Percentiles rank a stretch among this genome's conserved stretches.
Conservation (phyloP, 2,113 vertebrate species). For the Aptenodytes patagonicus region DNA sequence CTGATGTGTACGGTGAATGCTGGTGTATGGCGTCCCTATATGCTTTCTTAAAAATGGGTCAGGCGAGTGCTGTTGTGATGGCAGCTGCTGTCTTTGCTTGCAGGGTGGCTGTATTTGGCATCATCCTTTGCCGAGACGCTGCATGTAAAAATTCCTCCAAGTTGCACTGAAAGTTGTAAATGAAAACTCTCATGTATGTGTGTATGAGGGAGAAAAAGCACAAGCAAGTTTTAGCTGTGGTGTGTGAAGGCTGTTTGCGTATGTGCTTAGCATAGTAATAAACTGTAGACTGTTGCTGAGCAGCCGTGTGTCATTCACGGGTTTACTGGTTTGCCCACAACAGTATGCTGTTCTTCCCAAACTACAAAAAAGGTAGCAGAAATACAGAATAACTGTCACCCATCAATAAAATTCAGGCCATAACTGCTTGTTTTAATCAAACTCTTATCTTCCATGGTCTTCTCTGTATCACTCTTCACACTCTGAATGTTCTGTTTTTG, state of each 20-base stretch:
- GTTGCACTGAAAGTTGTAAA: neutral
- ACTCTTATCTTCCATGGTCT: neutral
- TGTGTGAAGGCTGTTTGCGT: neutral
- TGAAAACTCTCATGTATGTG: neutral
- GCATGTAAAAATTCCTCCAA: neutral
- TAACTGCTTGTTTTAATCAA: neutral
- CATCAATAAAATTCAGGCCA: neutral
- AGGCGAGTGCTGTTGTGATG: neutral
- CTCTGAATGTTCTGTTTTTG: neutral
- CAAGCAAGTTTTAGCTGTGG: neutral
- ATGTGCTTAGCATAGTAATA: accelerated
- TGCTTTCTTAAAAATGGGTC: neutral
- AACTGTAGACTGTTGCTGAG: neutral
- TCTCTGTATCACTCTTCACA: neutral
- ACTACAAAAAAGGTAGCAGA: neutral
- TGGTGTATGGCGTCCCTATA: neutral
- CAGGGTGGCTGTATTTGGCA: neutral
- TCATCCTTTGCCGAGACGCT: neutral
- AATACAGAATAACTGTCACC: neutral
- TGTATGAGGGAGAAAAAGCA: neutral
- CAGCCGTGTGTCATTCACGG: neutral
- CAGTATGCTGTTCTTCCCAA: neutral
- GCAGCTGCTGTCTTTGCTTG: neutral
- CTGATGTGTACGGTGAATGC: neutral
- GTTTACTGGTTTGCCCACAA: neutral